Base-by-base conservation (phyloP, 2,797 vertebrate genomes). In the Pseudomugil gertrudae region DNA sequence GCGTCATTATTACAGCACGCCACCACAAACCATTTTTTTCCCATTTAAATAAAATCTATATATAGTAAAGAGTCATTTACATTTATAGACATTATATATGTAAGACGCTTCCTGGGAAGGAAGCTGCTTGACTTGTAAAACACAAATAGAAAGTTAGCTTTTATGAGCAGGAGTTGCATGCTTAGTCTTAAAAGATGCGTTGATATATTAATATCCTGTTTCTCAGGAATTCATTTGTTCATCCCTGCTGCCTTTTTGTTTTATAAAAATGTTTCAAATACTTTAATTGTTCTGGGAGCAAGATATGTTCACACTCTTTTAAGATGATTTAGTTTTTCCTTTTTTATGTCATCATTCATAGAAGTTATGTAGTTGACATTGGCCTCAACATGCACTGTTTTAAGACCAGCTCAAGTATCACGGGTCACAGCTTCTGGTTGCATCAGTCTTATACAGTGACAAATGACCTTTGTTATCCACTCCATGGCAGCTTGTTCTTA, bases 311-410 rank as follows among this genome's bases (percentile, higher is more conserved):
- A 45, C 9, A 62, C 10, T 14, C 7, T 50, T 9, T 32, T 13
- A 59, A 55, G 36, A 24, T 4, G 19, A 38, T 3, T 1, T 30
- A 36, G 38, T 1, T 56, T 66, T 29, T 10, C 17, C n/a, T n/a
- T 60, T 63, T 30, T 23, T 21, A 63, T 53, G n/a, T 62, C 38
- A 19, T 3, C 57, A n/a, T n/a, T 47, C 43, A 10, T 40, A 50
- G 5, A 32, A 23, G 40, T 11, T 23, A 19, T 48, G 21, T 11
- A 23, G 5, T 21, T 11, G 45, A 23, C n/a, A 48, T 9, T 23
- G 9, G 9, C 8, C 9, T 10, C 29, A n/a, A 3, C 9, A 21
- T 45, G 43, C 19, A 9, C 19, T 43, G 40, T 9, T 43, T 4
- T n/a, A n/a, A 43, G 1, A 24, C 2, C n/a, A 21, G 21, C 45